phyloP scores from a whole-genome alignment of 2,888 invertebrate species.

The Melinaea marsaeus region DNA sequence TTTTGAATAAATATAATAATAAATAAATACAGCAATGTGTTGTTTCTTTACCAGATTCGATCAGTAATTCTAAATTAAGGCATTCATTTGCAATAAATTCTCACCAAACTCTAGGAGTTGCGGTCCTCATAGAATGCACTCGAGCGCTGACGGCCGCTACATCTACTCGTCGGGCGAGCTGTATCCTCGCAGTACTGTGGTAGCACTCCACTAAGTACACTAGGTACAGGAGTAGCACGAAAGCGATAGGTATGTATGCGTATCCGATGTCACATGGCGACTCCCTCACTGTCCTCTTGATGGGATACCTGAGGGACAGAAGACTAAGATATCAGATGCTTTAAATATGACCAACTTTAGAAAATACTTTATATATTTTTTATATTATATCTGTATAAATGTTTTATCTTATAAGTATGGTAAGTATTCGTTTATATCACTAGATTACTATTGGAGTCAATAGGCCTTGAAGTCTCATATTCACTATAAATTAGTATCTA shows the following conservation, averaged over 20 bases:
- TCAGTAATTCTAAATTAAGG: not conserved
- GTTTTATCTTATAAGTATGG: too few species aligned
- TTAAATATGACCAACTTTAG: not conserved
- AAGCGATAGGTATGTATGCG: slow-evolving; percentile 89
- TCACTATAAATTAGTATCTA: too few species aligned
- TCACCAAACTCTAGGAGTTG: slow-evolving; percentile 87
- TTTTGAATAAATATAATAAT: too few species aligned
- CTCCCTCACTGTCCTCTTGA: slow-evolving; percentile 79
- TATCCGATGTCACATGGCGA: slow-evolving; percentile 90
- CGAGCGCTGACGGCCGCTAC: slow-evolving; percentile 82
- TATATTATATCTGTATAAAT: not conserved
- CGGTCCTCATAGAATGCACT: slow-evolving; percentile 81
- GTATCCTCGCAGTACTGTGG: slow-evolving; percentile 86
- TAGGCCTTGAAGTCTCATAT: too few species aligned
- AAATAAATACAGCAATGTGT: too few species aligned
- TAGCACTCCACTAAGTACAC: slow-evolving; percentile 91
- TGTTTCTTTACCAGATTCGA: too few species aligned
- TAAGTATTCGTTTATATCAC: too few species aligned
- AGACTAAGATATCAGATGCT: slow-evolving; percentile 38
- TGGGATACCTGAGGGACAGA: slow-evolving; percentile 74
- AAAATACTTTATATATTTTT: not conserved
- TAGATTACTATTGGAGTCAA: too few species aligned
- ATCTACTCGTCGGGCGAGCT: slow-evolving; percentile 80
- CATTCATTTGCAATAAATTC: slow-evolving; percentile 29
- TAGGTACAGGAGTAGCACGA: slow-evolving; percentile 86